Evolutionary conservation across 1,140 invertebrate species (phyloP).

Genomic region (Grapholita molesta): DNA sequence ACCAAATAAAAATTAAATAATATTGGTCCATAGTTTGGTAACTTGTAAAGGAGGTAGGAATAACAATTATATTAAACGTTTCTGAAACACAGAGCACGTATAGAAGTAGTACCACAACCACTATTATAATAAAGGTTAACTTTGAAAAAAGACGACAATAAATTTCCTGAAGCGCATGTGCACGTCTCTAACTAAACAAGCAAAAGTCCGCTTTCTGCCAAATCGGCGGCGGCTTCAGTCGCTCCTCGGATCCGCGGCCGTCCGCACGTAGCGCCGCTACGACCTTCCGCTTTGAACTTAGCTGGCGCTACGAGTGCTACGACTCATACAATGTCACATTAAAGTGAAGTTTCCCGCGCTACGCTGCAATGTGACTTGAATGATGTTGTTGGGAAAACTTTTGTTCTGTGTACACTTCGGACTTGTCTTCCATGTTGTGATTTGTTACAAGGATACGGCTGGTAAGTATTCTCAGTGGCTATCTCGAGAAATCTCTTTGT

Average conservation of each 20-base stretch:
- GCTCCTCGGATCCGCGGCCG: slow-evolving; percentile 38
- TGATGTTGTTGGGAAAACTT: slow-evolving; percentile 71
- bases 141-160: not conserved
- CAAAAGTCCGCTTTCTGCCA: slow-evolving; percentile 4
- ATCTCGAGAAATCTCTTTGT: not conserved
- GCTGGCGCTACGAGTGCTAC: slow-evolving; percentile 16
- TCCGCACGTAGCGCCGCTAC: slow-evolving; percentile 55
- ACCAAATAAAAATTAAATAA: too few relatives aligned
- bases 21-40: too few relatives aligned
- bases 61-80: not conserved
- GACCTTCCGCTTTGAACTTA: slow-evolving; percentile 40
- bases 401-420: slow-evolving; percentile 74
- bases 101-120: not conserved
- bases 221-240: slow-evolving; percentile 34
- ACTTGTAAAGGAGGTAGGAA: too few relatives aligned
- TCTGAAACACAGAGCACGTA: not conserved
- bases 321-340: slow-evolving; percentile 39
- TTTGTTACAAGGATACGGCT: slow-evolving; percentile 72
- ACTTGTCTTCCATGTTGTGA: slow-evolving; percentile 75
- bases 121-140: not conserved
- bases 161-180: slow-evolving; percentile 54
- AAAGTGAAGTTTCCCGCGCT: slow-evolving; percentile 40
- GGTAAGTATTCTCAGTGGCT: slow-evolving; percentile 48
- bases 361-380: slow-evolving; percentile 66
- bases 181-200: slow-evolving; percentile 26